Percentiles rank a stretch among this genome's conserved stretches.
Conservation (phyloP, 1,140 invertebrate genomes). For the Orchestia grillus region DNA sequence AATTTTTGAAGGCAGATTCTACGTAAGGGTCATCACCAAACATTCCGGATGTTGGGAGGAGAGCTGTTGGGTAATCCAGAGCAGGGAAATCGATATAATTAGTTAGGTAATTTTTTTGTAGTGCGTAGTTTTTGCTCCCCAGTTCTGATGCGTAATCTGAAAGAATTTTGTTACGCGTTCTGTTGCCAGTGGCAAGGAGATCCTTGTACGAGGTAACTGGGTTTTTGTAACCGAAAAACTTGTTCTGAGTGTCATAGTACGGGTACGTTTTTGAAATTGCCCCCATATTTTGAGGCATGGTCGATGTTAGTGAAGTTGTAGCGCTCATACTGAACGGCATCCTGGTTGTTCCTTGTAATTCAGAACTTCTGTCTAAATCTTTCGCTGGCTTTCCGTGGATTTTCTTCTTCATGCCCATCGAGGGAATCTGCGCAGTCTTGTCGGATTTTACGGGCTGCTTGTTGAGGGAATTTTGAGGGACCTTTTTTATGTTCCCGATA, state of each 20-base stretch:
- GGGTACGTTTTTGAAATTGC: not conserved
- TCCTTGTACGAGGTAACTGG: not conserved
- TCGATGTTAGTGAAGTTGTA: not conserved
- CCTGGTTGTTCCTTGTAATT: not conserved
- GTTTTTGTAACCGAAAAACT: not conserved
- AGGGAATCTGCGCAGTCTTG: not conserved
- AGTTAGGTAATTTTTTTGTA: not conserved
- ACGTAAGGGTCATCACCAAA: not conserved
- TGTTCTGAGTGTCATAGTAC: not conserved
- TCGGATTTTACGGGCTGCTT: not conserved
- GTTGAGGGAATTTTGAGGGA: not conserved
- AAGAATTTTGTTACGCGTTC: not conserved
- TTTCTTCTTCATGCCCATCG: not conserved
- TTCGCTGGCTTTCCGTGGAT: not conserved
- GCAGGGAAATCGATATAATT: conserved; percentile 24
- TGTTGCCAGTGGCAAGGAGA: not conserved
- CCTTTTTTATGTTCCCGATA: not conserved
- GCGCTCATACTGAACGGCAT: not conserved
- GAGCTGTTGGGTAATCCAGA: not conserved
- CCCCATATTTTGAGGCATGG: not conserved
- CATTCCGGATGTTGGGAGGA: not conserved
- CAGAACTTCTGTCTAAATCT: not conserved
- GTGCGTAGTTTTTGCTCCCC: not conserved
- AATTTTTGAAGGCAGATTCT: not conserved
- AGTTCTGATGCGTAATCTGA: not conserved